These are phyloP conservation scores for Apodemia zela DNA, from an alignment of 2,888 invertebrate species.

Conservation along the genomic window DNA sequence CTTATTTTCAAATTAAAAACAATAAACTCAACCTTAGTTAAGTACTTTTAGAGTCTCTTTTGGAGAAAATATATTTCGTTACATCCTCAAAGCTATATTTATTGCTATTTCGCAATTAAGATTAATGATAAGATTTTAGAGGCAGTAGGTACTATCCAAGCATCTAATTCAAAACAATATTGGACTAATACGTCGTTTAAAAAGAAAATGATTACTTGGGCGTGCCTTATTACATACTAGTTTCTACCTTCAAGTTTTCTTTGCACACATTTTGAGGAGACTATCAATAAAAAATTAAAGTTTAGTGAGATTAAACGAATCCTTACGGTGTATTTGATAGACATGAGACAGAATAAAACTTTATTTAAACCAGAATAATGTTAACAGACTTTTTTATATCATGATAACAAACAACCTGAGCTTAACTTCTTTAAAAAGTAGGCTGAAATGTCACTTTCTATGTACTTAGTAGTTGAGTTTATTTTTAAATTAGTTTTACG, in stretches of 20 bases:
- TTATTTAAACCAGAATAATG: too few relatives aligned
- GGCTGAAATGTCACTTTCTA: too few relatives aligned
- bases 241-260: background rate
- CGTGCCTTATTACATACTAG: conserved; percentile 37
- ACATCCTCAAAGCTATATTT: conserved; percentile 54
- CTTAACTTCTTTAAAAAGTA: too few relatives aligned
- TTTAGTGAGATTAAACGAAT: too few relatives aligned
- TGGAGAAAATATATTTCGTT: conserved; percentile 48
- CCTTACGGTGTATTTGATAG: too few relatives aligned
- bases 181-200: conserved; percentile 58
- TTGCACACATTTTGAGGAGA: background rate
- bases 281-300: too few relatives aligned
- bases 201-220: conserved; percentile 63
- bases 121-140: conserved; percentile 77
- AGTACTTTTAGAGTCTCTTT: background rate
- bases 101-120: conserved; percentile 79
- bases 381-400: too few relatives aligned
- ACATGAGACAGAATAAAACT: too few relatives aligned
- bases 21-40: conserved; percentile 54
- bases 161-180: conserved; percentile 68
- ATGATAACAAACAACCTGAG: too few relatives aligned
- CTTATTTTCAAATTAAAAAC: conserved; percentile 56
- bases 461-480: too few relatives aligned
- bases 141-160: conserved; percentile 52
- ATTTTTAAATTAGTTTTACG: too few relatives aligned